Percentiles rank a stretch among this genome's conserved stretches.
Evolutionary conservation across 2,888 invertebrate species (phyloP).

Genomic region (Anorthoa munda): DNA sequence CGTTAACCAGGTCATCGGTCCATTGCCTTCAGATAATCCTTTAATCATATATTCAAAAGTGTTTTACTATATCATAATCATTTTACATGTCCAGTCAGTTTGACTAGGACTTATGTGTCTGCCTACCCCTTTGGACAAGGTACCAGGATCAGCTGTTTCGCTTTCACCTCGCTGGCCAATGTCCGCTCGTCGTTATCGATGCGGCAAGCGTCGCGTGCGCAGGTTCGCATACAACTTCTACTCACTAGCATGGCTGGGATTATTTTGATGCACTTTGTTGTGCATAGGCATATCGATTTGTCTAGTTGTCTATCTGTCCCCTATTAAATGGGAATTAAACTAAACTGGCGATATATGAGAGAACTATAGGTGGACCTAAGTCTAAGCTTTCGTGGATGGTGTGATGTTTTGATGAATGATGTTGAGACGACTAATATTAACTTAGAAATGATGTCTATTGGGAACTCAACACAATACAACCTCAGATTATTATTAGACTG

Average conservation of each 20-base stretch:
- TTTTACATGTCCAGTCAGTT: not conserved
- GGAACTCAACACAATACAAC: too few relatives aligned
- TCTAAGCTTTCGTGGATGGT: too few relatives aligned
- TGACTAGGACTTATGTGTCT: not conserved
- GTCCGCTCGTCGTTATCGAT: constrained; percentile 71
- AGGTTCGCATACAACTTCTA: constrained; percentile 36
- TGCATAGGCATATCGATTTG: not conserved
- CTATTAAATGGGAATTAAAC: too few relatives aligned
- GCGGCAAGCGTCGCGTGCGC: constrained; percentile 66
- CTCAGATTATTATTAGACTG: too few relatives aligned
- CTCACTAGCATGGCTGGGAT: constrained; percentile 28
- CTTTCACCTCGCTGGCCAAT: constrained; percentile 74
- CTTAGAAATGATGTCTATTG: not conserved
- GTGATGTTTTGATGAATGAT: too few relatives aligned
- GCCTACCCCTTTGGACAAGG: constrained; percentile 27
- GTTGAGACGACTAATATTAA: not conserved
- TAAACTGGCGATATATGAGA: too few relatives aligned
- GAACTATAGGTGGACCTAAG: too few relatives aligned
- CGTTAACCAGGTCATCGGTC: too few relatives aligned
- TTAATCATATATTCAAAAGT: not conserved
- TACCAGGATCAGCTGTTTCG: constrained; percentile 69
- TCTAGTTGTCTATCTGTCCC: not conserved
- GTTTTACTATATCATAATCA: not conserved
- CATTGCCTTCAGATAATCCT: not conserved
- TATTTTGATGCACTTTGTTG: constrained; percentile 47